Conservation (phyloP, 1,140 invertebrate species). For the Cyrtorhinus lividipennis region DNA sequence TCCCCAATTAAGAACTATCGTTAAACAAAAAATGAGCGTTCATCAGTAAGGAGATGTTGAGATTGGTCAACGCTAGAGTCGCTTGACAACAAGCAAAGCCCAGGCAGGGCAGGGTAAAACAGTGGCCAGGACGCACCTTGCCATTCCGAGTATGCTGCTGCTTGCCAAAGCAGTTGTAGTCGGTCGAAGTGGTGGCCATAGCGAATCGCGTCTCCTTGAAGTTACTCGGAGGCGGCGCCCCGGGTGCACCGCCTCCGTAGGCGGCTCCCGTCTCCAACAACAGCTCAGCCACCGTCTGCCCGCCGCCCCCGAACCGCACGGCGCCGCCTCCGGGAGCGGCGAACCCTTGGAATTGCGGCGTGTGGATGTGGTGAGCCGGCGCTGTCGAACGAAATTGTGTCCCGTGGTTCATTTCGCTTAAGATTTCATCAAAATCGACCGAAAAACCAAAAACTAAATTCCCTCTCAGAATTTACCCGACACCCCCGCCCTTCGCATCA, state of each 20-base stretch:
- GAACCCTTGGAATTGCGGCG: background rate
- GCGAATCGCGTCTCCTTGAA: background rate
- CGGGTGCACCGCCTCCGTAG: background rate
- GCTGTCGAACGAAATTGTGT: background rate
- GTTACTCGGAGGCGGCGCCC: background rate
- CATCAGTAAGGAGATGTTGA: too few relatives aligned
- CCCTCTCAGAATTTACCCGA: too few relatives aligned
- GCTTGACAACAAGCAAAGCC: too few relatives aligned
- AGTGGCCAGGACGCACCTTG: too few relatives aligned
- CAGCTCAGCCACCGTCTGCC: background rate
- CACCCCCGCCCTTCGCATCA: too few relatives aligned
- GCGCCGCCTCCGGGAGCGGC: background rate
- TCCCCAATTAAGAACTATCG: too few relatives aligned
- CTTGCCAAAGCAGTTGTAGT: background rate
- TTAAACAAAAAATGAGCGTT: too few relatives aligned
- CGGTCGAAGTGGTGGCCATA: background rate
- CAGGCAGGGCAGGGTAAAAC: too few relatives aligned
- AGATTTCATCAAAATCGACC: too few relatives aligned
- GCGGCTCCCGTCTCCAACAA: background rate
- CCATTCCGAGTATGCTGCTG: background rate
- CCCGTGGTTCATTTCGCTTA: background rate
- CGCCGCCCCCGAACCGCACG: background rate
- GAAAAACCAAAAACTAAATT: too few relatives aligned
- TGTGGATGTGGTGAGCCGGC: background rate
- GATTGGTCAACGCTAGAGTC: too few relatives aligned